These are phyloP conservation scores for Dicerorhinus sumatrensis DNA, from an alignment of 2,113 vertebrate genomes.

Conservation along the genomic window DNA sequence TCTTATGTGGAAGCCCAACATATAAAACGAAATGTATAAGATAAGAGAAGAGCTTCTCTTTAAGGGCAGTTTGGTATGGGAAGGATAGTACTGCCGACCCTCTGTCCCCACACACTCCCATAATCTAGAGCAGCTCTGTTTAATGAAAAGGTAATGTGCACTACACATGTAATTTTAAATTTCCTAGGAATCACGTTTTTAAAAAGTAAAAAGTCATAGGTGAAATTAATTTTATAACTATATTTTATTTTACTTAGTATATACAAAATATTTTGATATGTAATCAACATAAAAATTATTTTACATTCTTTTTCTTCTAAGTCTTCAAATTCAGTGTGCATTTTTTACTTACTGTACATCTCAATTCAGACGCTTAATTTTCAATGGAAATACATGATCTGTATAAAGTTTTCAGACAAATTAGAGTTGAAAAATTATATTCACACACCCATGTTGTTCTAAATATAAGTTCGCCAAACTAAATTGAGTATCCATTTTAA, in stretches of 20 bases:
- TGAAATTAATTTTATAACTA: not conserved
- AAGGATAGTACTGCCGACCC: not conserved
- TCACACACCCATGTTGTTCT: not conserved
- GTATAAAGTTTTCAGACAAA: not conserved
- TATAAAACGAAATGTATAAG: not conserved
- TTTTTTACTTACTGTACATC: not conserved
- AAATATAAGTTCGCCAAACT: not conserved
- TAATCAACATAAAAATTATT: not conserved
- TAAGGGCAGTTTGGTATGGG: not conserved
- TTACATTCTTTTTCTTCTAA: not conserved
- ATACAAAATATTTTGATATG: not conserved
- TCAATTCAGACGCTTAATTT: not conserved
- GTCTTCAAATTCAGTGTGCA: not conserved
- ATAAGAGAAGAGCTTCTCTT: not conserved
- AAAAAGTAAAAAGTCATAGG: not conserved
- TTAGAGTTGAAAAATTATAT: not conserved
- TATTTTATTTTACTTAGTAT: not conserved
- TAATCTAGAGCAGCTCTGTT: not conserved
- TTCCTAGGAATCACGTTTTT: not conserved
- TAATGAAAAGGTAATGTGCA: not conserved
- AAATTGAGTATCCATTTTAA: not conserved
- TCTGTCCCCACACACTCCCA: not conserved
- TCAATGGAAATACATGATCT: not conserved
- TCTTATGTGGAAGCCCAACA: not conserved
- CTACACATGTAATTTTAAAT: not conserved